These are phyloP conservation scores for Acrocera orbiculus DNA, from an alignment of 2,888 invertebrate genomes.

Conservation along the genomic window DNA sequence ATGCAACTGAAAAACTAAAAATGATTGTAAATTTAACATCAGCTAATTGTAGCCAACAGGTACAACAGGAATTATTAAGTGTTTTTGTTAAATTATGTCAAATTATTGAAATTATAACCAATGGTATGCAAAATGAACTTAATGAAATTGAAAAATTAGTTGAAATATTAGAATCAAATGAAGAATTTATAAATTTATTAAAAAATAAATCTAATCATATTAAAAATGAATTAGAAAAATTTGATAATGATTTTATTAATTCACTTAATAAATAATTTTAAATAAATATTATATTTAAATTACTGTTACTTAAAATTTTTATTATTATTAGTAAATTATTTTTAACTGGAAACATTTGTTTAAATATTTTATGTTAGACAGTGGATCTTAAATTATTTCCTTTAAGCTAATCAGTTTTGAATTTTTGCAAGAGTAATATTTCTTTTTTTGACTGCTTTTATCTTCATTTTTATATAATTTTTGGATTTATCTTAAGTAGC, in stretches of 20 bases:
- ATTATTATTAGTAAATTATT: no score
- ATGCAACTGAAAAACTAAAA: slow-evolving; percentile 81
- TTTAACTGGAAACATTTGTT: no score
- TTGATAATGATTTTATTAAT: slow-evolving; percentile 73
- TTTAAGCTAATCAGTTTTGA: no score
- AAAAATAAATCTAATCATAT: slow-evolving; percentile 90
- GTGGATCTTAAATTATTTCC: no score
- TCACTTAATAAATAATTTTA: no score
- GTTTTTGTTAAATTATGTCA: slow-evolving; percentile 88
- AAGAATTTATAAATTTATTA: slow-evolving; percentile 59
- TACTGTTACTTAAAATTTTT: no score
- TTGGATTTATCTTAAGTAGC: no score
- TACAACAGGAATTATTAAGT: slow-evolving; percentile 76
- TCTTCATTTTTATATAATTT: no score
- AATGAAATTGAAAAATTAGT: slow-evolving; percentile 55
- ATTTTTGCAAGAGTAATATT: no score
- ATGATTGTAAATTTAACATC: slow-evolving; percentile 93
- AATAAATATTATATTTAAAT: no score
- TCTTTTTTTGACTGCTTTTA: no score
- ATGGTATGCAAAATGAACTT: slow-evolving; percentile 70
- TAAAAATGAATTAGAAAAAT: slow-evolving; percentile 75
- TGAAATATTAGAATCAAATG: slow-evolving; percentile 57
- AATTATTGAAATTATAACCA: slow-evolving; percentile 76
- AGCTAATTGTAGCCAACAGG: slow-evolving; percentile 95
- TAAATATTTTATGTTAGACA: no score